phyloP scores from a whole-genome alignment of 2,113 vertebrate genomes.

The Turdus rufiventris region DNA sequence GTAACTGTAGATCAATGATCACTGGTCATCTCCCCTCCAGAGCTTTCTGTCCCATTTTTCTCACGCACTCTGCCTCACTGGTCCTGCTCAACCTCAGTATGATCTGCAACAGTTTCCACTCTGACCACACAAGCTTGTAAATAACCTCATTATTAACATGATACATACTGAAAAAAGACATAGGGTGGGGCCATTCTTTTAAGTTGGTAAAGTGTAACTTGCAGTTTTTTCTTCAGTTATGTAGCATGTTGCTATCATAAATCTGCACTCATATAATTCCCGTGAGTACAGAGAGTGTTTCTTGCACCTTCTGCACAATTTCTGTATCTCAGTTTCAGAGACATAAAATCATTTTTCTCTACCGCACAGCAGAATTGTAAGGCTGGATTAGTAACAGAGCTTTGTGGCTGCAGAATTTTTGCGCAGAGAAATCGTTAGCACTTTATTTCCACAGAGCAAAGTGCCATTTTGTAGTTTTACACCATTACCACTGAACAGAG shows the following conservation, averaged over 20 bases:
- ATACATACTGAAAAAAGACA: not conserved
- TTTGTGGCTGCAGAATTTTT: not conserved
- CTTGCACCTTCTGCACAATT: not conserved
- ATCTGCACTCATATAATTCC: not conserved
- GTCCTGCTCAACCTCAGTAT: not conserved
- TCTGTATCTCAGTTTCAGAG: not conserved
- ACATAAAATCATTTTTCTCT: not conserved
- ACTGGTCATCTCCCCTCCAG: not conserved
- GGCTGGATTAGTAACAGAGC: not conserved
- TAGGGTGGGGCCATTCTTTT: not conserved
- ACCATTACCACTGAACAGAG: not conserved
- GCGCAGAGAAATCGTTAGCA: not conserved
- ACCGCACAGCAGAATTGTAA: not conserved
- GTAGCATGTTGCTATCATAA: not conserved
- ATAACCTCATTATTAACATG: not conserved
- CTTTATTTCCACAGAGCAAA: not conserved
- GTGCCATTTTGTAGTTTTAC: not conserved
- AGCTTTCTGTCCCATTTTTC: not conserved
- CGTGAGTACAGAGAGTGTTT: not conserved
- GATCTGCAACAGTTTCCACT: not conserved
- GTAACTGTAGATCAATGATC: not conserved
- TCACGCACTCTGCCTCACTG: rapidly evolving
- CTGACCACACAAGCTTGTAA: not conserved
- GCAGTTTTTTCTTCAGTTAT: not conserved
- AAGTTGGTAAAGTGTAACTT: not conserved